Conservation (phyloP, 2,113 vertebrate genomes). For the Guaruba guarouba region DNA sequence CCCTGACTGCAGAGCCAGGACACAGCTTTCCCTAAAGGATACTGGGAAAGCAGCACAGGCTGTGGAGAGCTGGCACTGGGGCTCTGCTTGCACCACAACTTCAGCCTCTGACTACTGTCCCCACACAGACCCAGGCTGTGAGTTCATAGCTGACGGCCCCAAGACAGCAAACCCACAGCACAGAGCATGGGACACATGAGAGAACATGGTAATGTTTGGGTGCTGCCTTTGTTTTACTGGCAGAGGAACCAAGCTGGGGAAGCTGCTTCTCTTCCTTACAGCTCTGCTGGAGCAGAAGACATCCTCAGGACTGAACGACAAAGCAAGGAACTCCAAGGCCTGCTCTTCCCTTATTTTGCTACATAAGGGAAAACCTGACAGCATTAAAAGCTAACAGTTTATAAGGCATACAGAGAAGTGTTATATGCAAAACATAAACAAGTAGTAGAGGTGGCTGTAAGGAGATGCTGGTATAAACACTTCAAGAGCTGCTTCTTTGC, state of each 20-base stretch:
- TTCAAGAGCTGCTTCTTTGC: not conserved
- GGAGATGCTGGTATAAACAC: not conserved
- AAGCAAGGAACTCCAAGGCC: not conserved
- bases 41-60: not conserved
- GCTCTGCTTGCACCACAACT: not conserved
- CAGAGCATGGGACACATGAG: not conserved
- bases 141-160: accelerated
- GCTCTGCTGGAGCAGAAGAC: not conserved
- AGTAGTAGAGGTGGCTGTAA: not conserved
- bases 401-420: not conserved
- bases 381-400: not conserved
- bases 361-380: not conserved
- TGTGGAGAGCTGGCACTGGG: not conserved
- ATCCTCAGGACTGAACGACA: not conserved
- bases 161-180: not conserved
- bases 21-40: not conserved
- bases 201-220: not conserved
- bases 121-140: not conserved
- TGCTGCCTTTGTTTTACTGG: not conserved
- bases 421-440: not conserved
- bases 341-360: not conserved
- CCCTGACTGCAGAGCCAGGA: not conserved
- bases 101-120: not conserved
- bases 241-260: not conserved
- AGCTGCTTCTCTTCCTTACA: not conserved